Evolutionary conservation across 2,797 vertebrate genomes (phyloP), one percentile per base, ranked within the genome.

Genomic region (Eutrigla gurnardus): DNA sequence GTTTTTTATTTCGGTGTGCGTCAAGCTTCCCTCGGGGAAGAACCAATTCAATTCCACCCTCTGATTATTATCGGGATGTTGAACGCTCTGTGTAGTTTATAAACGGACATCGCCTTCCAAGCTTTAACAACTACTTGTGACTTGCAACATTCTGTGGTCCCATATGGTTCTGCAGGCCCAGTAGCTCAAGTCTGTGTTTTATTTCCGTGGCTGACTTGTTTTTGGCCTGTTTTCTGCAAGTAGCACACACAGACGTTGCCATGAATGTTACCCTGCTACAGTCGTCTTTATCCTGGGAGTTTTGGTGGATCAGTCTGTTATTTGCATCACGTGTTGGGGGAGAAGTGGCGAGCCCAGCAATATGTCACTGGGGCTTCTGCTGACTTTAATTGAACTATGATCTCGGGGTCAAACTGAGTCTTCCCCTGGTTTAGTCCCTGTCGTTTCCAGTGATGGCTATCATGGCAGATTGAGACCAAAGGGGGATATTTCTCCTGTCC

Each of bases 401-500:
- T 69, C 64, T 72, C 8, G 1, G 70, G 80, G 66, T 86, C 87
- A 76, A 25, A 68, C 53, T 78, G 66, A 47, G 65, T 39, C 54
- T 3, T 45, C 37, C 49, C n/a, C 25, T 36, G 58, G 57, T 53
- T 84, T 55, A 77, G 40, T 83, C 80, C 40, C 70, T 33, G 46
- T 50, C 6, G 42, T 61, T 25, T 63, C 32, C 59, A 0, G 10
- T 40, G 81, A 89, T 74, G 78, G 67, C 65, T 86, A 83, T 91
- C 83, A 82, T 84, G 67, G 69, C 87, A 88, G 90, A 90, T 89
- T 90, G 85, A 77, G 85, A 86, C 80, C 80, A 83, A 85, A 80
- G 53, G 61, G 79, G 82, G 89, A 88, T 86, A 83, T 88, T 87
- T 90, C 81, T 88, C 82, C 73, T 79, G 84, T 77, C 83, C 80